Evolutionary conservation across 2,888 invertebrate genomes (phyloP), one percentile per base, ranked within the genome.

Genomic region (Cactoblastis cactorum): DNA sequence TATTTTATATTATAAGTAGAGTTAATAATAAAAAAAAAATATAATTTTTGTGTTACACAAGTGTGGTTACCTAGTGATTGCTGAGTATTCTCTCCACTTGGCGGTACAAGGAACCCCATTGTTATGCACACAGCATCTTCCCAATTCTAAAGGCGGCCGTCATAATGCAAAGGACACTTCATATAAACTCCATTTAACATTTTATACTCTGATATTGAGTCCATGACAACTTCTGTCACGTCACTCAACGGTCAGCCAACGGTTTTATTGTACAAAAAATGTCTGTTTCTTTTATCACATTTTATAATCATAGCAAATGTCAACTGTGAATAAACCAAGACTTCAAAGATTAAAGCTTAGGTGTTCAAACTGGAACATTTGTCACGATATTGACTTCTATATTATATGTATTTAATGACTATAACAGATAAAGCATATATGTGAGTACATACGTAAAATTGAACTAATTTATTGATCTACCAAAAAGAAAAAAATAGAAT

Each of bases 181-280:
- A 72, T 70, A 71, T 67, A 71, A 75, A 70, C 65, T 71, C 65
- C 63, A 71, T 66, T 72, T 71, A 71, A 71, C 73, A 63, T 64
- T 59, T 63, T 59, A 56, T 62, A 62, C 65, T 64, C 63, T 68
- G 77, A 78, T 73, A 80, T 71, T 73, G 74, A 74, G 69, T 64
- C 58, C 66, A 63, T 67, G 77, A 75, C 82, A 77, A 74, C 66
- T 68, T 67, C 67, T 37, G 69, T 55, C 65, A 63, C 77, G 85
- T 84, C 87, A 86, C 76, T 85, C 85, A 84, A 81, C 78, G 83
- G 83, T 84, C 86, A 85, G 63, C 74, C 73, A 71, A 82, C 74
- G 74, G 80, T 79, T 77, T 74, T 73, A 68, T 60, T 61, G 58
- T 58, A 66, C 67, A 74, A 68, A 66, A 72, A 73, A 66, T 71